Evolutionary conservation across 30 jellyfish, hydroid and myxozoan species (phyloP).

Genomic region (Aurelia coerulea): DNA sequence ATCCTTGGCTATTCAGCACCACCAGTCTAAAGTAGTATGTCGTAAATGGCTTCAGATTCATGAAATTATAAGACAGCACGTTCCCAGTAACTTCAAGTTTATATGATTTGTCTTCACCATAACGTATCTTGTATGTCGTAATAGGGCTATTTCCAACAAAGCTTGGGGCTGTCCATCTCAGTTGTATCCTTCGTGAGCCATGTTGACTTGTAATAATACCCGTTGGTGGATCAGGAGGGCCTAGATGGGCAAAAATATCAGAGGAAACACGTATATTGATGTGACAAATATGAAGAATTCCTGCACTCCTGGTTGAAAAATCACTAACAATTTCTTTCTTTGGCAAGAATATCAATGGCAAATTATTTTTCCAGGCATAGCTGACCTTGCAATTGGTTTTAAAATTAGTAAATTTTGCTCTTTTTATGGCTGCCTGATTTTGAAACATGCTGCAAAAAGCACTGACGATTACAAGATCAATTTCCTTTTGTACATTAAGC

Average conservation of each 20-base stretch:
- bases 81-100: neutral
- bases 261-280: too few relatives aligned
- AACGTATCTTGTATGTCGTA: neutral
- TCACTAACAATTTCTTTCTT: too few relatives aligned
- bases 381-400: too few relatives aligned
- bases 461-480: too few relatives aligned
- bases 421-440: too few relatives aligned
- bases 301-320: too few relatives aligned
- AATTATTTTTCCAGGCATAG: too few relatives aligned
- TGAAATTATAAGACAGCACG: neutral
- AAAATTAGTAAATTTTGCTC: too few relatives aligned
- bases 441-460: too few relatives aligned
- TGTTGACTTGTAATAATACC: neutral
- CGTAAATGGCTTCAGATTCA: conserved; percentile 25
- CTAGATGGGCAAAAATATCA: neutral
- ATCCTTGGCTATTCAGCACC: conserved; percentile 29
- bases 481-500: too few relatives aligned
- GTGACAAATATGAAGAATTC: too few relatives aligned
- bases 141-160: neutral
- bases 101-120: neutral
- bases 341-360: too few relatives aligned
- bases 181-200: neutral
- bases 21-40: conserved; percentile 8
- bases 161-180: neutral
- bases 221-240: neutral